These are phyloP conservation scores for Stenchaetothrips biformis DNA, from an alignment of 2,888 invertebrate genomes.

Conservation along the genomic window DNA sequence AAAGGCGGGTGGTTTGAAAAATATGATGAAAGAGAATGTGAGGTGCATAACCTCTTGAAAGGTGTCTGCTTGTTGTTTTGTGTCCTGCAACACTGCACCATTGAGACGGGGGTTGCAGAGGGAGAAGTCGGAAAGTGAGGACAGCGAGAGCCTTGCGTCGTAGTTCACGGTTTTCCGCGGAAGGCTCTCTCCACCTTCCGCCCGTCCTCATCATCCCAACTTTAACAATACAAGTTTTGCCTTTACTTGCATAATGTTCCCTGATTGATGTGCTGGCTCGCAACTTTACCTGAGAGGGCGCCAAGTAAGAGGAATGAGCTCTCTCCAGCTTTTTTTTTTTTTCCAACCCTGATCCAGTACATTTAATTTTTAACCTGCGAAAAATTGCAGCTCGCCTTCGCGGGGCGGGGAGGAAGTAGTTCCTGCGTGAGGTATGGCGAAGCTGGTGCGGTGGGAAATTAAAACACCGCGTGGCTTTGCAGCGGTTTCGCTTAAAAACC, in stretches of 20 bases:
- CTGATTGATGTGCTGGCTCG: not conserved
- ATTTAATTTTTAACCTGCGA: not conserved
- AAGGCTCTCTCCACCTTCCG: not conserved
- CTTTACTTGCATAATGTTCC: not conserved
- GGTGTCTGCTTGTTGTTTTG: no score
- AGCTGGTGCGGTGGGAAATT: no score
- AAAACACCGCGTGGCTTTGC: not conserved
- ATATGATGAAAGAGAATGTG: no score
- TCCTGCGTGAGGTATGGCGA: not conserved
- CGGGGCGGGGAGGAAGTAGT: not conserved
- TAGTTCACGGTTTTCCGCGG: not conserved
- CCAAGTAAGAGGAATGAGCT: not conserved
- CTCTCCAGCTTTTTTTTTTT: not conserved
- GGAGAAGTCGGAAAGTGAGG: not conserved
- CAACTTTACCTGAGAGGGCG: not conserved
- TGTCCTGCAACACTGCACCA: not conserved
- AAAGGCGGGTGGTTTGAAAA: no score
- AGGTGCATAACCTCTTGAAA: no score
- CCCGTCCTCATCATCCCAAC: not conserved
- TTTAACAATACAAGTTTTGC: slow-evolving; percentile 4
- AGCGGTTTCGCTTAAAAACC: no score
- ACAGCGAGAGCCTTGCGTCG: not conserved
- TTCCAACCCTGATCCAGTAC: not conserved
- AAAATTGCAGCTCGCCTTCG: not conserved
- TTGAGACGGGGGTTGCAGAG: not conserved